Conservation (phyloP, 2,888 invertebrate species). For the Adela reaumurella region DNA sequence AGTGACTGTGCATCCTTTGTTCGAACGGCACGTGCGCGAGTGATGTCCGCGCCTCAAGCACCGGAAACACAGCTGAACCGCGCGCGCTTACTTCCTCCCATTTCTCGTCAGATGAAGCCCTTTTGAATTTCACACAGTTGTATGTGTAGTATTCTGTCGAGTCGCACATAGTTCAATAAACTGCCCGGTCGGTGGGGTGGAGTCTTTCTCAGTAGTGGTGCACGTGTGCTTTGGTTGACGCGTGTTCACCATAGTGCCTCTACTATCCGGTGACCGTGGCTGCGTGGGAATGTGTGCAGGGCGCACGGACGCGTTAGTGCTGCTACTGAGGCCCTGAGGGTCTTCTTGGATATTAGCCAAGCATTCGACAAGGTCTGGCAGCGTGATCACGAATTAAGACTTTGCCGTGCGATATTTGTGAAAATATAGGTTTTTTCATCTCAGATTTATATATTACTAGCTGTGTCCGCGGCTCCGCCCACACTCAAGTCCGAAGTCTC, state of each 20-base stretch:
- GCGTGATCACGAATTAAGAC: no score
- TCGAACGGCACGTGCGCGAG: not conserved
- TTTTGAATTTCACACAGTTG: not conserved
- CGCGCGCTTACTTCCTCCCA: not conserved
- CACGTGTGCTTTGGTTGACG: not conserved
- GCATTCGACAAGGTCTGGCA: no score
- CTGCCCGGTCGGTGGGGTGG: not conserved
- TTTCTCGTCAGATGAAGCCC: not conserved
- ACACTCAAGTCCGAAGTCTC: no score
- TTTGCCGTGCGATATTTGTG: no score
- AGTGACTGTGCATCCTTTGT: constrained; percentile 3
- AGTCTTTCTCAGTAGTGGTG: not conserved
- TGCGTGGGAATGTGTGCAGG: not conserved
- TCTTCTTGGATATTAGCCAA: no score
- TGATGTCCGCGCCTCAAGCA: constrained; percentile 4
- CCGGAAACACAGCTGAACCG: constrained; percentile 3
- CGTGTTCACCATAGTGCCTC: not conserved
- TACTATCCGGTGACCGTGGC: not conserved
- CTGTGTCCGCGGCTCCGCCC: no score
- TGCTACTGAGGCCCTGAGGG: not conserved
- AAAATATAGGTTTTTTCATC: no score
- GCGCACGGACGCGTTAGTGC: not conserved
- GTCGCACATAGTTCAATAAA: not conserved
- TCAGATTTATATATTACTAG: no score
- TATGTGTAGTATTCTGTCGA: not conserved